Evolutionary conservation across 2,113 vertebrate species (phyloP).

Genomic region (Leptobrachium leishanense): DNA sequence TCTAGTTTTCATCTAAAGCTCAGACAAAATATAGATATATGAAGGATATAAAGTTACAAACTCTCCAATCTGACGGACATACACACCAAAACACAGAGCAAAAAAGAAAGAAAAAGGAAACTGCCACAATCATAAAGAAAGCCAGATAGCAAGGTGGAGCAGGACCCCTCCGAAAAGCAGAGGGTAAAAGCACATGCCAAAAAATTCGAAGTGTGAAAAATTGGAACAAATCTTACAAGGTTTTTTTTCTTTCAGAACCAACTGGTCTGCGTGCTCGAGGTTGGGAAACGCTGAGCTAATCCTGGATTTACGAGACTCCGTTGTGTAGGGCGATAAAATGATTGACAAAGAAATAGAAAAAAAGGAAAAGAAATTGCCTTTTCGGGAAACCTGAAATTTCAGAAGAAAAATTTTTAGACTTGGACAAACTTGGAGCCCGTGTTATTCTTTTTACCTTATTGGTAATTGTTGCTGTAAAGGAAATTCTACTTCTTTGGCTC

Average conservation of each 20-base stretch:
- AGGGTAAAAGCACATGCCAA: constrained; percentile 37
- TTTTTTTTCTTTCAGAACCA: constrained; percentile 2
- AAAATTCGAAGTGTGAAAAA: constrained; percentile 53
- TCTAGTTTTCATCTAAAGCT: no score
- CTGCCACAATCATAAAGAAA: no score
- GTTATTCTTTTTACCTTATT: neutral
- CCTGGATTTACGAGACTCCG: neutral
- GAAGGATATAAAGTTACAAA: no score
- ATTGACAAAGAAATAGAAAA: neutral
- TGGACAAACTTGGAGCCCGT: no score
- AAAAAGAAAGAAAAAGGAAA: no score
- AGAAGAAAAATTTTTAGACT: no score
- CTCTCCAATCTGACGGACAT: no score
- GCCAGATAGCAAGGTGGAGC: no score
- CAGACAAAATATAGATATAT: no score
- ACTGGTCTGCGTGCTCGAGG: neutral
- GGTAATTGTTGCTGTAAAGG: neutral
- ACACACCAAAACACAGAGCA: no score
- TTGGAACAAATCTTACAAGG: neutral
- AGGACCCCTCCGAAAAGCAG: no score
- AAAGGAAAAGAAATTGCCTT: neutral
- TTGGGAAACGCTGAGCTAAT: constrained; percentile 18
- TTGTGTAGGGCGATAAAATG: neutral
- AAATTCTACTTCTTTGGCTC: neutral
- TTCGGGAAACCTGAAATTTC: no score